Conservation (phyloP, 2,797 vertebrate species). For the Pangasius macronema region DNA sequence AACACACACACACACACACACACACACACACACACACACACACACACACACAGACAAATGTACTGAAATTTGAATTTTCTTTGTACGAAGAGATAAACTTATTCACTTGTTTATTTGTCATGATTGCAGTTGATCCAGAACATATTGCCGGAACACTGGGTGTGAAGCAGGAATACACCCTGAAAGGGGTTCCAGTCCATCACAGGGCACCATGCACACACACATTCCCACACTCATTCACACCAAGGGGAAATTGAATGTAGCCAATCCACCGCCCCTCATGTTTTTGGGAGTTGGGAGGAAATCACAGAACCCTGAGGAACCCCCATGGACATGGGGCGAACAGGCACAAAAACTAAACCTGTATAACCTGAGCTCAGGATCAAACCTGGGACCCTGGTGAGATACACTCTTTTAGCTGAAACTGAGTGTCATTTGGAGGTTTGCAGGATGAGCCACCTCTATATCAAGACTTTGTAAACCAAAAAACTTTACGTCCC, state of each 20-base stretch:
- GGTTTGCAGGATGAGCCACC: background rate
- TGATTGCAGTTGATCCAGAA: background rate
- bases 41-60: background rate
- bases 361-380: background rate
- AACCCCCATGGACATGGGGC: background rate
- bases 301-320: background rate
- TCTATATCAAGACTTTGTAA: background rate
- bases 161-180: background rate
- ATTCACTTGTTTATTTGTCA: background rate
- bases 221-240: background rate
- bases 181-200: background rate
- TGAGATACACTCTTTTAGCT: background rate
- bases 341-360: background rate
- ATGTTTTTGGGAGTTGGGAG: background rate
- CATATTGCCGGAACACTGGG: background rate
- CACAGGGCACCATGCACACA: background rate
- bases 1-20: constrained; percentile 49
- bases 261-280: background rate
- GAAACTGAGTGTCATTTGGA: background rate
- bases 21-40: constrained; percentile 30
- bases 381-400: background rate
- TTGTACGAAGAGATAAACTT: background rate
- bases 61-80: background rate
- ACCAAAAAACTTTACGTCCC: background rate
- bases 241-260: background rate